A percentile compares a stretch with the other conserved stretches of the same genome.
Conservation (phyloP, 30 jellyfish, hydroid and myxozoan genomes). For the Sanderia malayensis region DNA sequence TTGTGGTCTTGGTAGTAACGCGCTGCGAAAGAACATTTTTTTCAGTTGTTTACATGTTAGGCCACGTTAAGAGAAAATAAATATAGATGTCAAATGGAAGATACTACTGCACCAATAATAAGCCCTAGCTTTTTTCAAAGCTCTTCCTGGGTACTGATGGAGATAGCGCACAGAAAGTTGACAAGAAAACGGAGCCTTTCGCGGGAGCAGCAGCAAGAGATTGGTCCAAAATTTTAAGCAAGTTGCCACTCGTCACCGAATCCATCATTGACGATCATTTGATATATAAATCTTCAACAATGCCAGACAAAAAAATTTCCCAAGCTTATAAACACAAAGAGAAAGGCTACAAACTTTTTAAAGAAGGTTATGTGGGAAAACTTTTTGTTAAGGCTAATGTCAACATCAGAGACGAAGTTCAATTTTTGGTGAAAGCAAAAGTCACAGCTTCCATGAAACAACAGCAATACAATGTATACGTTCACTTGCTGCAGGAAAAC, state of each 20-base stretch:
- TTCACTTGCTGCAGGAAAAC: slow-evolving; percentile 11
- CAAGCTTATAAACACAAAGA: background rate
- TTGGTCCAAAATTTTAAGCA: slow-evolving; percentile 8
- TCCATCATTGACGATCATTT: background rate
- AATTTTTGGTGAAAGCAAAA: slow-evolving; percentile 40
- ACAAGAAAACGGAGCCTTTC: background rate
- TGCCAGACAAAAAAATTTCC: slow-evolving; percentile 9
- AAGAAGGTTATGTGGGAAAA: slow-evolving; percentile 31
- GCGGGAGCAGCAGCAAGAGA: background rate
- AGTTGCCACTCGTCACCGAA: slow-evolving; percentile 7
- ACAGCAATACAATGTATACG: slow-evolving; percentile 7
- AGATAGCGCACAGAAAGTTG: background rate
- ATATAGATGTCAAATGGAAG: too few relatives aligned
- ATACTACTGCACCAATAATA: too few relatives aligned
- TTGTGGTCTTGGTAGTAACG: too few relatives aligned
- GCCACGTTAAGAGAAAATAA: too few relatives aligned
- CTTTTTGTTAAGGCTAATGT: slow-evolving; percentile 14
- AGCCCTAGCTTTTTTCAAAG: slow-evolving; percentile 34
- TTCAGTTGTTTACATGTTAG: too few relatives aligned
- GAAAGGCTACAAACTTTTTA: slow-evolving; percentile 5
- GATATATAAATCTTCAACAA: background rate
- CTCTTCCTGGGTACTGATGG: slow-evolving; percentile 34
- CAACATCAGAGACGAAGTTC: background rate
- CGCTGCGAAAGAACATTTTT: too few relatives aligned
- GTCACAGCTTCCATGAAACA: slow-evolving; percentile 51